phyloP scores from a whole-genome alignment of 2,888 invertebrate genomes.

The Xestia rhomboidea region DNA sequence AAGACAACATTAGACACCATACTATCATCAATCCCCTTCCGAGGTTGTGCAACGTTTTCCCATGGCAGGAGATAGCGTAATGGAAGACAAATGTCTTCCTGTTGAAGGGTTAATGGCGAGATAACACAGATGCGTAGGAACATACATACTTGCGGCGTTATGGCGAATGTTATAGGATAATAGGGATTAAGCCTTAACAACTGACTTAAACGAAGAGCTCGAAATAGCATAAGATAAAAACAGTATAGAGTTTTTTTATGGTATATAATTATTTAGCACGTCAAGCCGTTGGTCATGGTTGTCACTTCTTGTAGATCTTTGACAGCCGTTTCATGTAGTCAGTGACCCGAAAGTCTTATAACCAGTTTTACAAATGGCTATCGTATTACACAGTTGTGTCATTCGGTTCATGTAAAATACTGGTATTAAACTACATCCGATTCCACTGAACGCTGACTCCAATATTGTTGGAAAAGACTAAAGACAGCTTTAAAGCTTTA shows the following conservation, averaged over 20 bases:
- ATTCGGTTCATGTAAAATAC: too few relatives aligned
- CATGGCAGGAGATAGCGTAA: conserved; percentile 42
- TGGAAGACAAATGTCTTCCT: conserved; percentile 51
- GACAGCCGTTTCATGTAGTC: too few relatives aligned
- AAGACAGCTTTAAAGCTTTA: too few relatives aligned
- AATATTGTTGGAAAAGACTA: background rate
- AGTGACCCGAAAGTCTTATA: too few relatives aligned
- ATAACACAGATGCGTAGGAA: conserved; percentile 19
- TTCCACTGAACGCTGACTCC: background rate
- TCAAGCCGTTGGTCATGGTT: too few relatives aligned
- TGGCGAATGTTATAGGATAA: conserved; percentile 1
- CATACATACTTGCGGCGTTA: background rate
- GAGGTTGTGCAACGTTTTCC: conserved; percentile 27
- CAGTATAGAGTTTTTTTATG: too few relatives aligned
- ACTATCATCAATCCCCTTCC: conserved; percentile 20
- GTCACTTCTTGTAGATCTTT: too few relatives aligned
- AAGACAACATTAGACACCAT: conserved; percentile 31
- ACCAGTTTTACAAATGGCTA: too few relatives aligned
- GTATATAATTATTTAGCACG: too few relatives aligned
- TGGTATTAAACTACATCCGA: background rate
- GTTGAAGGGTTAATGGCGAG: conserved; percentile 39
- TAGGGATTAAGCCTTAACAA: too few relatives aligned
- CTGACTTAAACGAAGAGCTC: background rate
- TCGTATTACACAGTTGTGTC: too few relatives aligned
- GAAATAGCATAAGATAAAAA: too few relatives aligned